Evolutionary conservation across 2,888 invertebrate genomes (phyloP), one percentile per base, ranked within the genome.

Genomic region (Crepidodera aurea): DNA sequence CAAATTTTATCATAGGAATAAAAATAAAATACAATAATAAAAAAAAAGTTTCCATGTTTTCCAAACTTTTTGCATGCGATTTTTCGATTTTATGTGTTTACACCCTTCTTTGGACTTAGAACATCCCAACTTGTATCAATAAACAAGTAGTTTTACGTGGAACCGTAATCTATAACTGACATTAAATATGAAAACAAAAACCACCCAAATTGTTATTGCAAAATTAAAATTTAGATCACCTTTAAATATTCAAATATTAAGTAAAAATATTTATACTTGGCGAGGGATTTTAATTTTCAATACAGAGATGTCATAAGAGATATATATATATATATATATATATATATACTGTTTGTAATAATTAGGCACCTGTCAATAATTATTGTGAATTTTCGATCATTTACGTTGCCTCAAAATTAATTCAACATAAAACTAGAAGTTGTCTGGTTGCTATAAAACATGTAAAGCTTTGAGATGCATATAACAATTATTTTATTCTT

Each of bases 1-100:
- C 34, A 40, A 46, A 46, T 46, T 46, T 46, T 25, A 37, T 46
- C 56, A 46, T 46, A 34, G 34, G 37, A 56, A 56, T 46, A 37
- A 46, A 56, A 46, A 46, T 56, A 56, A 37, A 56, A 56, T 56
- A 46, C 34, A 46, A 46, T 13, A 56, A 56, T 56, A 55, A 56
- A 51, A 55, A n/a, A 51, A 56, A 56, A 56, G 34, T 56, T 56
- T 46, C 25, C 22, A n/a, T 19, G 55, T 55, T 44, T 46, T 19
- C 15, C 32, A 10, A 56, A 46, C 34, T 46, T 56, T 25, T 46
- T 32, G 55, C 55, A 55, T 55, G 54, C 18, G 27, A 37, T 34
- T 55, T 44, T 44, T 8, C 19, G 44, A 44, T 55, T 56, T 56
- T 56, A 56, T 56, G 34, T 56, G 56, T 56, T 56, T 56, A 56